phyloP scores from a whole-genome alignment of 2,888 invertebrate genomes.

The Cerastoderma edule region DNA sequence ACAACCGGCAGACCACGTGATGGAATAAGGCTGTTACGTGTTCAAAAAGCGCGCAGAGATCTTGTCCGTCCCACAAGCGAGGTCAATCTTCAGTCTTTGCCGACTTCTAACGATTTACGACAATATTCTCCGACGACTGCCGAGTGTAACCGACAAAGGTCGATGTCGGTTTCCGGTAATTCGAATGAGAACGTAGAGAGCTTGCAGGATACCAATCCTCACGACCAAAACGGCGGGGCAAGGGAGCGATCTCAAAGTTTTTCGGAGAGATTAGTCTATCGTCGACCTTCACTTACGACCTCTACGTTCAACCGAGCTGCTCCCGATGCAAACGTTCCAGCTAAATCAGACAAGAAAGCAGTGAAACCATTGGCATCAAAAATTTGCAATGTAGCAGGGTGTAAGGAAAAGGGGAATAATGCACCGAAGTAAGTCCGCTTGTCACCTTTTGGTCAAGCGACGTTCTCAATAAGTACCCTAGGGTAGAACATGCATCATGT shows the following conservation, averaged over 20 bases:
- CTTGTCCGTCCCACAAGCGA: neutral
- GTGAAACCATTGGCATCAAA: neutral
- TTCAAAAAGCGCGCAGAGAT: neutral
- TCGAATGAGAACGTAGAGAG: too few relatives aligned
- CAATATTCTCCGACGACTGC: neutral
- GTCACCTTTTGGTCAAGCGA: too few relatives aligned
- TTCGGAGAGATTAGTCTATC: neutral
- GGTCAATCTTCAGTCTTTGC: neutral
- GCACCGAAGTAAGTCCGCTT: neutral
- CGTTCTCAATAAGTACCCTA: too few relatives aligned
- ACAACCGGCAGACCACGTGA: neutral
- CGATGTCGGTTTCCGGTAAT: conserved; percentile 6
- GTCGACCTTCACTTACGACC: conserved; percentile 2
- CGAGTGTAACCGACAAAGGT: conserved; percentile 2
- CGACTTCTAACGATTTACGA: conserved; percentile 9
- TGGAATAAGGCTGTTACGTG: neutral
- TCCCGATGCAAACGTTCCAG: neutral
- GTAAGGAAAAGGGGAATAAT: neutral
- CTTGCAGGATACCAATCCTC: too few relatives aligned
- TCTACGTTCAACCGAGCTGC: conserved; percentile 7
- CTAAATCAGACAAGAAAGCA: neutral
- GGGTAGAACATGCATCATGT: neutral
- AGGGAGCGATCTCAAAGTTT: conserved; percentile 10
- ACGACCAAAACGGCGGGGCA: too few relatives aligned
- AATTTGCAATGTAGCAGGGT: neutral